Base-by-base conservation (phyloP, 2,888 invertebrate species). In the Polydesmus complanatus region DNA sequence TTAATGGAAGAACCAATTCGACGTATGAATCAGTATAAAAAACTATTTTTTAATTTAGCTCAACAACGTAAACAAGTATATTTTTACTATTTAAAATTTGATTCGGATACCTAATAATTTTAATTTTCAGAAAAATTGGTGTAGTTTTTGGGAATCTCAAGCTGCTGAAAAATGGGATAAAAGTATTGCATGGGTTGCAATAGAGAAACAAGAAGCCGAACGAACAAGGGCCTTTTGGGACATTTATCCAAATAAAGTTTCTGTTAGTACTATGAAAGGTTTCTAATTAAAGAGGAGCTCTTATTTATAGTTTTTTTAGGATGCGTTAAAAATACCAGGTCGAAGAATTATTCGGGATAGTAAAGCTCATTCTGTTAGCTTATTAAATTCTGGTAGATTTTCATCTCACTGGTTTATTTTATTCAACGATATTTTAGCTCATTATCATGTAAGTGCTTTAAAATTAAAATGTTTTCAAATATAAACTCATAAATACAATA, bases 321-420 rank as follows among this genome's bases (percentile, higher is more conserved):
- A 85, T 62, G 77, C 79, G 55, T 76, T 83, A 63, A 78, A 81
- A 69, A 79, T 78, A 3, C 83, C 82, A 1, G 80, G 83, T 58
- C 78, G 90, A 58, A 79, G 91, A n/a, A 74, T 92, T 49, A 78
- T 91, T 58, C 77, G 86, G 61, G 89, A 90, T 68, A 90, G 89
- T 1, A 82, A 82, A 67, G 78, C 81, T 5, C 78, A 83, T 65
- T 83, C 84, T 0, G 73, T 92, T 1, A 81, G 80, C 65, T 75
- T 89, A 63, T 77, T 81, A 2, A 83, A 84, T 69, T 82, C 83
- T 19, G 82, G 85, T 23, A 78, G 86, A 64, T 86, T 90, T 72
- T 83, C 85, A 2, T 82, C 83, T 0, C 86, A 88, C 69, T 84
- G 84, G 78, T 88, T 92, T 69, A 80, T 91, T 66, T 76, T 92